Evolutionary conservation across 2,113 vertebrate species (phyloP), one percentile per base, ranked within the genome.

Genomic region (Osmerus eperlanus): DNA sequence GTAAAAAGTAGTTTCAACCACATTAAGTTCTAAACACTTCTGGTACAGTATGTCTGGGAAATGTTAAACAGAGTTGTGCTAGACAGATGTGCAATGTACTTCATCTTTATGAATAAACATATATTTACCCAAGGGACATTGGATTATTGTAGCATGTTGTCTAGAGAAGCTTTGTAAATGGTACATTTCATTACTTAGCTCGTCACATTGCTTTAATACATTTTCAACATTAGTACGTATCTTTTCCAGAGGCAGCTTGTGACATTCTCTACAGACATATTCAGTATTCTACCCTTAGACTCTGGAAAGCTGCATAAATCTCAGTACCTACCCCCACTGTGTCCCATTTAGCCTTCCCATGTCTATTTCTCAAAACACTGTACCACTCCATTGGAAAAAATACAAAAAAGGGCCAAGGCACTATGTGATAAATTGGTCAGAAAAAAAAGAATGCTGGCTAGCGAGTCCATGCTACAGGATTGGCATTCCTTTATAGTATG

Each of bases 291-390:
- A 81, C 47, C 62, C 58, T 78, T 67, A 68, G 54, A 80, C 61
- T 78, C 65, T 65, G 59, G 25, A 13, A 80, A 83, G 77, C 75
- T 70, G 76, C 71, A 81, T 82, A 72, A 75, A 76, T 84, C 78
- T 65, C 53, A 65, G 28, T 75, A 51, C 64, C 36, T 71, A 41
- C 14, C 41, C 65, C 71, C 47, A 6, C 76, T 63, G 53, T 70
- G 29, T 62, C 67, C 70, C 74, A 78, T 82, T 81, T 74, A 86
- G 73, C 55, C 41, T 28, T 71, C 78, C 47, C 18, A 15, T 65
- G 25, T 29, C 63, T n/a, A 18, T 75, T 25, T 47, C 73, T 68
- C 58, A 70, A 68, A 58, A 58, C 51, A 61, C 78, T 76, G 84
- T 59, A 65, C 28, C 36, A 72, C 36, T 69, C 76, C 53, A 18